phyloP scores from a whole-genome alignment of 2,113 vertebrate genomes.

The Dendropsophus ebraccatus region DNA sequence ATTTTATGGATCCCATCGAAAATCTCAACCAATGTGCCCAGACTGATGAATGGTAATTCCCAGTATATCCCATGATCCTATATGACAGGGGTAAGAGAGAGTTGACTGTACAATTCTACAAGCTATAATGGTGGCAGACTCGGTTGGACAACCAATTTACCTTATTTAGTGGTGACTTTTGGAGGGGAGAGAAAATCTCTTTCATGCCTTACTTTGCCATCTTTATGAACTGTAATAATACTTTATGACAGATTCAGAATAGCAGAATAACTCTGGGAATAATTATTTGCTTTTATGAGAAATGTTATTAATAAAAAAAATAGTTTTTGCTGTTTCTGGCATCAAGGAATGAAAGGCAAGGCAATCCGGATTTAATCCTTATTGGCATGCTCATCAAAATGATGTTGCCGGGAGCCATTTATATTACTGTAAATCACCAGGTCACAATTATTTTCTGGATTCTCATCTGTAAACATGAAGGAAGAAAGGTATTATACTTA shows the following conservation, averaged over 20 bases:
- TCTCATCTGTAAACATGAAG: conserved; percentile 35
- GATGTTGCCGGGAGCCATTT: conserved; percentile 46
- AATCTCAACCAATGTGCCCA: not conserved
- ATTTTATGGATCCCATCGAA: not conserved
- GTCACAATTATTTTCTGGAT: conserved; percentile 37
- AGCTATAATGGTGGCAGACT: not conserved
- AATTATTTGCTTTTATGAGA: conserved; percentile 43
- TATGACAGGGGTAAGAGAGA: not conserved
- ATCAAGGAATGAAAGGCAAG: conserved; percentile 37
- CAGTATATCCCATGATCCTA: not conserved
- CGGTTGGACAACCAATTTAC: not conserved
- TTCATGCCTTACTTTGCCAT: not conserved
- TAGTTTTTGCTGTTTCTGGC: conserved; percentile 35
- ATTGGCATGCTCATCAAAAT: conserved; percentile 45
- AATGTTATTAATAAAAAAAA: conserved; percentile 43
- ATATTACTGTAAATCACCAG: conserved; percentile 38
- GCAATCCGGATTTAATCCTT: conserved; percentile 42
- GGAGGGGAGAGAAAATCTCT: not conserved
- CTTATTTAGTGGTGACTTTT: not conserved
- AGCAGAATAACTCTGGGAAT: conserved; percentile 36
- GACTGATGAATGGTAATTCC: too few relatives aligned
- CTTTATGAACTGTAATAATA: not conserved
- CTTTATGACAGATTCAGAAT: conserved; percentile 25
- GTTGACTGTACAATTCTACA: not conserved
- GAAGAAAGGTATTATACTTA: conserved; percentile 38